A percentile compares a stretch with the other conserved stretches of the same genome.
phyloP scores from a whole-genome alignment of 2,888 invertebrate genomes.

The Agrypnus murinus region DNA sequence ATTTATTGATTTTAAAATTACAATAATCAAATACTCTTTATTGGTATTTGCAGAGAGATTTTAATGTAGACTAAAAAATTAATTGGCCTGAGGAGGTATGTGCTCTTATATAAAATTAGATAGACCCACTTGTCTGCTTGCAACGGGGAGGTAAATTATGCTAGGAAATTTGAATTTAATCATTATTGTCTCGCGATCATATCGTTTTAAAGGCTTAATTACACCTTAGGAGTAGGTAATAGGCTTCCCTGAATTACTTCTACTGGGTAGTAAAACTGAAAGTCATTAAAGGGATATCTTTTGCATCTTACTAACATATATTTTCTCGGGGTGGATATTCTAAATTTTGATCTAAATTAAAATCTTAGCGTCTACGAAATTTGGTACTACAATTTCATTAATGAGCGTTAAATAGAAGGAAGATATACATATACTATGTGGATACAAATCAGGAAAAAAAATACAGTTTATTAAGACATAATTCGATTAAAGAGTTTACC shows the following conservation, averaged over 20 bases:
- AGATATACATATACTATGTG: too few relatives aligned
- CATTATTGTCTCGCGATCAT: conserved; percentile 41
- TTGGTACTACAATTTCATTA: too few relatives aligned
- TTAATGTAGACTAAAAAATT: too few relatives aligned
- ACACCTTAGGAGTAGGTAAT: conserved; percentile 42
- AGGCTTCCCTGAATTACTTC: conserved; percentile 38
- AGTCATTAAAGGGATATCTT: conserved; percentile 44
- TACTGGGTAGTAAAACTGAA: conserved; percentile 37
- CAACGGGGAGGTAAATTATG: conserved; percentile 39
- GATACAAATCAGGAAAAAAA: too few relatives aligned
- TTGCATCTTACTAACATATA: conserved; percentile 31
- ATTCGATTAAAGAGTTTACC: conserved; percentile 1
- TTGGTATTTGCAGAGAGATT: conserved; percentile 10
- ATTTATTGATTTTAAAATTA: too few relatives aligned
- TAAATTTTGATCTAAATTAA: conserved; percentile 35
- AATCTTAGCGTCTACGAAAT: conserved; percentile 11
- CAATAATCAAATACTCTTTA: background rate
- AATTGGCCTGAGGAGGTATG: conserved; percentile 27
- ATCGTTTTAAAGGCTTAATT: conserved; percentile 47
- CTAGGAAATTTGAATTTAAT: conserved; percentile 45
- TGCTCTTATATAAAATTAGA: conserved; percentile 15
- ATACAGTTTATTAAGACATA: background rate
- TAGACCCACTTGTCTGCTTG: conserved; percentile 19
- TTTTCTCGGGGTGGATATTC: conserved; percentile 21
- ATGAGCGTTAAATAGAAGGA: too few relatives aligned